Conservation (phyloP, 1,140 invertebrate genomes). For the Ridgeia piscesae region DNA sequence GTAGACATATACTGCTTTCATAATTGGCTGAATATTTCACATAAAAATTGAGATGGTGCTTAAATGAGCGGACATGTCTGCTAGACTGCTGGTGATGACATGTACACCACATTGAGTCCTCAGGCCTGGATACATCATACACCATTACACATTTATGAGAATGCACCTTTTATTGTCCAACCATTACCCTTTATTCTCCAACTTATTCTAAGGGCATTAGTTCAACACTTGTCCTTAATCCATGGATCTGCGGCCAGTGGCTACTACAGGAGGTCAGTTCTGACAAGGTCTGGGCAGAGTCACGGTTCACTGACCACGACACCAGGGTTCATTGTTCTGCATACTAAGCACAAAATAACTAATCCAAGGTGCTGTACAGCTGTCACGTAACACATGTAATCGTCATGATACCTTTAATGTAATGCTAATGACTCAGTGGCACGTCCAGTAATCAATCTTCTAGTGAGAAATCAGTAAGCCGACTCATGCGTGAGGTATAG, state of each 20-base stretch:
- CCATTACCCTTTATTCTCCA: too few relatives aligned
- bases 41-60: too few relatives aligned
- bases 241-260: background rate
- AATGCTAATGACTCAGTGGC: background rate
- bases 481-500: background rate
- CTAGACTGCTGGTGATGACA: too few relatives aligned
- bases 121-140: too few relatives aligned
- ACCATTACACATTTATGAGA: too few relatives aligned
- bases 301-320: background rate
- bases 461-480: background rate
- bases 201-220: background rate
- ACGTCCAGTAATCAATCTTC: background rate
- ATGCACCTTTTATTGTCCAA: too few relatives aligned
- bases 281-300: background rate
- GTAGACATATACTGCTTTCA: too few relatives aligned
- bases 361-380: background rate
- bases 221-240: background rate
- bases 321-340: background rate
- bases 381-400: background rate
- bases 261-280: background rate
- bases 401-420: background rate
- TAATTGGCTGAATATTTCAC: too few relatives aligned
- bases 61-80: too few relatives aligned
- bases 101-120: too few relatives aligned
- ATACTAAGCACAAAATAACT: background rate